These are phyloP conservation scores for Mastigias papua DNA, from an alignment of 30 jellyfish, hydroid and myxozoan species.

Conservation along the genomic window DNA sequence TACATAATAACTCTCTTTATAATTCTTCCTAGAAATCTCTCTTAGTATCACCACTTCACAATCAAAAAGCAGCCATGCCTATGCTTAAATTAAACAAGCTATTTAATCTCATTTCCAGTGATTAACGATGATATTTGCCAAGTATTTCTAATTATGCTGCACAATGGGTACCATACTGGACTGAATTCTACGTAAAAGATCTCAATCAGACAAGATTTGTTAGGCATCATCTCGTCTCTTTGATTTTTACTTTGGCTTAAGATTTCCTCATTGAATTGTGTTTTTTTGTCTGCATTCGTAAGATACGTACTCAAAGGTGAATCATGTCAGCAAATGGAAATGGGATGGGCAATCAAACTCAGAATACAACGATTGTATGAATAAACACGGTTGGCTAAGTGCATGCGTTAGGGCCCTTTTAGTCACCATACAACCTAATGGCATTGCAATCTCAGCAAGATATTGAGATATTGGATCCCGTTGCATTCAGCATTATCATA, in stretches of 20 bases:
- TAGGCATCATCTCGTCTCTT: background rate
- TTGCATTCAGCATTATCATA: no score
- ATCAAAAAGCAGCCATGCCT: background rate
- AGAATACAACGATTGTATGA: no score
- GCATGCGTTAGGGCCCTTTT: no score
- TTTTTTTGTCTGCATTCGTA: background rate
- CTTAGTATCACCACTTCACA: background rate
- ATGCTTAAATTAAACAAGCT: background rate
- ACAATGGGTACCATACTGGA: background rate
- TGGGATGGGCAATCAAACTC: no score
- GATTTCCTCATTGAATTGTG: background rate
- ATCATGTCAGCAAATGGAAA: background rate
- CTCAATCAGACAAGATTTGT: slow-evolving; percentile 12
- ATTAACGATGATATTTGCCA: background rate
- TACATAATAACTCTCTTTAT: no score
- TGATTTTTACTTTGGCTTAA: background rate
- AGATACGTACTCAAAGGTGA: background rate
- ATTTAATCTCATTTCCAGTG: background rate
- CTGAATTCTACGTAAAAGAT: background rate
- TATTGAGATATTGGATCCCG: no score
- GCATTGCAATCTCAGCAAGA: no score
- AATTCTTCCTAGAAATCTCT: background rate
- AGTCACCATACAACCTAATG: no score
- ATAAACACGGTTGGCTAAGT: no score
- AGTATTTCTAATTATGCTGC: background rate